phyloP scores from a whole-genome alignment of 2,888 invertebrate species.

The Cryptops parisi region DNA sequence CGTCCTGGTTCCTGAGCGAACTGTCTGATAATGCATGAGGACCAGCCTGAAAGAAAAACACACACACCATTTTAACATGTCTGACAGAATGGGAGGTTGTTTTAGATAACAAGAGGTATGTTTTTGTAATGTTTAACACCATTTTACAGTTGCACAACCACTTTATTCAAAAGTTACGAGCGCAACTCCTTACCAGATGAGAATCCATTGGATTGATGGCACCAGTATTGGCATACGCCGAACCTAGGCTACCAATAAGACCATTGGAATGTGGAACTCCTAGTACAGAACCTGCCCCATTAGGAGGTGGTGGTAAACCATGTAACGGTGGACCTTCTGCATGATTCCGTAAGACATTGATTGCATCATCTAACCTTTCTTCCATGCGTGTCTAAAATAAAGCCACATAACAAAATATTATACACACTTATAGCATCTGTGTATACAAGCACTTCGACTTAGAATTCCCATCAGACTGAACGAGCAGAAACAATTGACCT shows the following conservation, averaged over 20 bases:
- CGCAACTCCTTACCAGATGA: constrained; percentile 24
- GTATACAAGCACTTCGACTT: too few relatives aligned
- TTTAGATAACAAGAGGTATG: too few relatives aligned
- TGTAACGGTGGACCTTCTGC: constrained; percentile 64
- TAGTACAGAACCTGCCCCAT: constrained; percentile 16
- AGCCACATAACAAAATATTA: too few relatives aligned
- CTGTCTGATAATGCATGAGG: constrained; percentile 16
- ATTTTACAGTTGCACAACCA: not conserved
- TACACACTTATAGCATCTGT: too few relatives aligned
- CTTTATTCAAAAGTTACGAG: not conserved
- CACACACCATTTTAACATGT: not conserved
- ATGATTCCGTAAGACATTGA: constrained; percentile 86
- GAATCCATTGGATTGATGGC: constrained; percentile 24
- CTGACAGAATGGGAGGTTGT: not conserved
- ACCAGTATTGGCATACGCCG: constrained; percentile 24
- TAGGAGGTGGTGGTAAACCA: constrained; percentile 22
- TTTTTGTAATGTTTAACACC: too few relatives aligned
- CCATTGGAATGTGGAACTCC: constrained; percentile 37
- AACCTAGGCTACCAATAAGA: constrained; percentile 30
- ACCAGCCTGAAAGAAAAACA: constrained; percentile 14
- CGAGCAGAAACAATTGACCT: too few relatives aligned
- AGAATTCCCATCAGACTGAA: too few relatives aligned
- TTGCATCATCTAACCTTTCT: constrained; percentile 86
- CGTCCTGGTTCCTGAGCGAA: constrained; percentile 15
- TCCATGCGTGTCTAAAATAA: constrained; percentile 70